phyloP scores from a whole-genome alignment of 1,140 invertebrate species.

The Drosophila dunni region DNA sequence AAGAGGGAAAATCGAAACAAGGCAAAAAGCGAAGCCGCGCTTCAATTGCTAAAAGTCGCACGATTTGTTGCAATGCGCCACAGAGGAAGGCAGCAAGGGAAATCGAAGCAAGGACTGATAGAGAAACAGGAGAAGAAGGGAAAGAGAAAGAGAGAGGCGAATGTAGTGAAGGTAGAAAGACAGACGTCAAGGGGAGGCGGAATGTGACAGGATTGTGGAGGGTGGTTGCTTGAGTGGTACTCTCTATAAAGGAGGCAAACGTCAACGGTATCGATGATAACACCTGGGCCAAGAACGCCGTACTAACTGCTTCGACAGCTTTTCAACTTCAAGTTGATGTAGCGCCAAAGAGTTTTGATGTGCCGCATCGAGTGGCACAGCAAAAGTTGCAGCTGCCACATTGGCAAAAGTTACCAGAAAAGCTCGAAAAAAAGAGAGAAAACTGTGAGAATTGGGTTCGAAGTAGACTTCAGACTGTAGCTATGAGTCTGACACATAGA shows the following conservation, averaged over 20 bases:
- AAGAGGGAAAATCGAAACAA: constrained; percentile 51
- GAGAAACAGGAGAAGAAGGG: not conserved
- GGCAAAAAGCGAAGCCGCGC: constrained; percentile 41
- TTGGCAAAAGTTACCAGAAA: constrained; percentile 42
- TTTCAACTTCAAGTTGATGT: constrained; percentile 66
- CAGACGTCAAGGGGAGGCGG: constrained; percentile 22
- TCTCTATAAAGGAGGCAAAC: constrained; percentile 70
- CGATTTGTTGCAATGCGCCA: constrained; percentile 68
- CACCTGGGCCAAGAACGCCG: constrained; percentile 60
- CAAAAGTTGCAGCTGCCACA: constrained; percentile 46
- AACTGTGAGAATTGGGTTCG: constrained; percentile 25
- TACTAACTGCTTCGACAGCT: constrained; percentile 70
- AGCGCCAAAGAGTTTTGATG: constrained; percentile 71
- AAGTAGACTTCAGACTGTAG: constrained; percentile 5
- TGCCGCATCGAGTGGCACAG: constrained; percentile 70
- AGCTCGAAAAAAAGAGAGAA: constrained; percentile 4
- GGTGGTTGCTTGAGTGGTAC: constrained; percentile 47
- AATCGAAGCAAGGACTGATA: not conserved
- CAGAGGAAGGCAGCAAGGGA: not conserved
- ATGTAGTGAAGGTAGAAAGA: not conserved
- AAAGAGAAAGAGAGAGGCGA: not conserved
- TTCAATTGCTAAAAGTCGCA: constrained; percentile 76
- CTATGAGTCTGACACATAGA: constrained; percentile 7
- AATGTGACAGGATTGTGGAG: constrained; percentile 7
- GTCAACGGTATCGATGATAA: constrained; percentile 80